phyloP scores from a whole-genome alignment of 30 jellyfish, hydroid and myxozoan species.

The Turritopsis rubra region DNA sequence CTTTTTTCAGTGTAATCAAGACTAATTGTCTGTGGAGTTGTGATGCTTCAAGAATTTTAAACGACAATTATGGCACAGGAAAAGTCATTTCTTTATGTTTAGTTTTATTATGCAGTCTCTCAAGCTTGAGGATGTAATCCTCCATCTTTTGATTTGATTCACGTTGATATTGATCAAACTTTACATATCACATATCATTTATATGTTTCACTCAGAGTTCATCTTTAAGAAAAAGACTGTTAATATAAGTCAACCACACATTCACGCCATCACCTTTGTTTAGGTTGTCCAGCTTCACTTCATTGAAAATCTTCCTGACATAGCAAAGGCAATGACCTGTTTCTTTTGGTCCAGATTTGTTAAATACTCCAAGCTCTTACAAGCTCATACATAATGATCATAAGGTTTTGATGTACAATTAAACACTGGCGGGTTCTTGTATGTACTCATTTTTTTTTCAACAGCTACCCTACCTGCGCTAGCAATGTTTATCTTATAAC shows the following conservation, averaged over 20 bases:
- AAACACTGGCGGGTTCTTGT: constrained; percentile 5
- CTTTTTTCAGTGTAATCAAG: background rate
- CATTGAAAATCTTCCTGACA: background rate
- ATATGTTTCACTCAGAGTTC: background rate
- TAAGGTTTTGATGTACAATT: background rate
- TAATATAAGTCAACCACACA: background rate
- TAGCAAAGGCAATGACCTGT: background rate
- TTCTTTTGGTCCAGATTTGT: background rate
- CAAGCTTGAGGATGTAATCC: background rate
- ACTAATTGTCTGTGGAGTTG: background rate
- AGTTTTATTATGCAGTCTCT: background rate
- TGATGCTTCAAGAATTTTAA: constrained; percentile 1
- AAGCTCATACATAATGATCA: background rate
- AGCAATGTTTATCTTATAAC: background rate
- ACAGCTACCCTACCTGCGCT: background rate
- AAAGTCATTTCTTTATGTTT: background rate
- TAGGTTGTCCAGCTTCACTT: background rate
- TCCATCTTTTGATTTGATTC: background rate
- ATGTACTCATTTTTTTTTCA: background rate
- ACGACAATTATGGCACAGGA: background rate
- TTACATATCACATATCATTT: constrained; percentile 1
- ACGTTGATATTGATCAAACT: background rate
- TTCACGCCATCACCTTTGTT: background rate
- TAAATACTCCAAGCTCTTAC: background rate
- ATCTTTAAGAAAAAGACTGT: background rate